Conservation (phyloP, 2,113 vertebrate genomes). For the Proteles cristata region DNA sequence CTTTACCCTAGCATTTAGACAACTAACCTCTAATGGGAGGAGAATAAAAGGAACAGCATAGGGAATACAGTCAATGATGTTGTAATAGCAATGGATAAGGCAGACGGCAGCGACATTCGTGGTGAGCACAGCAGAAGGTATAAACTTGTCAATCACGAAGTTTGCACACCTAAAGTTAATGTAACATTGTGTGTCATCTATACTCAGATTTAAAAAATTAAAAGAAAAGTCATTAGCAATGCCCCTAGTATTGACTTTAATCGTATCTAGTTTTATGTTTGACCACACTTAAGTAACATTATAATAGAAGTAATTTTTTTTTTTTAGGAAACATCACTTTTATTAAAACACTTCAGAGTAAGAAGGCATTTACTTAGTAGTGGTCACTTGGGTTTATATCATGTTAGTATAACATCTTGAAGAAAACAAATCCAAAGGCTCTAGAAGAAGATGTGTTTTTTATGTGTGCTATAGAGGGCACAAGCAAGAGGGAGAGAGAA, state of each 20-base stretch:
- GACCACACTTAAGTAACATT: not conserved
- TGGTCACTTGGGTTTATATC: not conserved
- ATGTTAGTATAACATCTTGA: slow-evolving; percentile 7
- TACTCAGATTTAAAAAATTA: not conserved
- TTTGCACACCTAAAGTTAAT: not conserved
- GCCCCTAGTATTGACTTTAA: not conserved
- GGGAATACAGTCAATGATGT: not conserved
- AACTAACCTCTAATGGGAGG: not conserved
- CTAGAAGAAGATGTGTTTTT: not conserved
- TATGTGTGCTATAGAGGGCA: not conserved
- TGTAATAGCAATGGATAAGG: not conserved
- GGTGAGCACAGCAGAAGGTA: not conserved
- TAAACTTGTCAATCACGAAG: not conserved
- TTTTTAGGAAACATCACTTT: not conserved
- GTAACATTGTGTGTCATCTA: not conserved
- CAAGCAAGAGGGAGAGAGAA: not conserved
- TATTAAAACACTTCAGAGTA: not conserved
- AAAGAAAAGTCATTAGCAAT: not conserved
- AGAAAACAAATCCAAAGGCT: not conserved
- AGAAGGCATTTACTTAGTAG: not conserved
- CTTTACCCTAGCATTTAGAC: not conserved
- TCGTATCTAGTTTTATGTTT: not conserved
- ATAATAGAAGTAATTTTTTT: not conserved
- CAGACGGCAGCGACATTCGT: not conserved
- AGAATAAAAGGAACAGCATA: not conserved